phyloP scores from a whole-genome alignment of 2,888 invertebrate species.

The Heterodera filipjevi region DNA sequence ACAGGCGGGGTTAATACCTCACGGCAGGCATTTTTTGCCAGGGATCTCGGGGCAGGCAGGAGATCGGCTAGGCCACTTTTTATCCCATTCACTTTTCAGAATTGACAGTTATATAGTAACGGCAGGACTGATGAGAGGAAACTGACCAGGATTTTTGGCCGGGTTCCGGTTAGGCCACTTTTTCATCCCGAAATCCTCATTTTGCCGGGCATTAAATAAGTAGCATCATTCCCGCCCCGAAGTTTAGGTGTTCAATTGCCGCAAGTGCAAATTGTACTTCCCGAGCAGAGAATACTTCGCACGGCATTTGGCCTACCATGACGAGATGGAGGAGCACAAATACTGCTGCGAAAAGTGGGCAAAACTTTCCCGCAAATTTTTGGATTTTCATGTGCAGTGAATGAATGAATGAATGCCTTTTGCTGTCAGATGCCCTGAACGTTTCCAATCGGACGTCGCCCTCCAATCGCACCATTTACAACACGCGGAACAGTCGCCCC shows the following conservation, averaged over 20 bases:
- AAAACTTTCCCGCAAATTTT: not conserved
- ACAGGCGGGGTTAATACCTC: no score
- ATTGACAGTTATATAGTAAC: no score
- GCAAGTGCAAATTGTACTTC: conserved; percentile 58
- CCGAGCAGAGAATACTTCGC: conserved; percentile 58
- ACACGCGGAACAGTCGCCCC: conserved; percentile 55
- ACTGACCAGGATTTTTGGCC: no score
- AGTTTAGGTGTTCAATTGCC: conserved; percentile 59
- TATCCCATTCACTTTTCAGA: no score
- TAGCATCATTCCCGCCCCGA: not conserved
- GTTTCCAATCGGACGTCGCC: conserved; percentile 53
- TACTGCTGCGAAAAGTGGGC: conserved; percentile 43
- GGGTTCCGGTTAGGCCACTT: no score
- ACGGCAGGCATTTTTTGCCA: no score
- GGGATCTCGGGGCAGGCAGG: no score
- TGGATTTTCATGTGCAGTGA: no score
- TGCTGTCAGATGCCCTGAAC: conserved; percentile 45
- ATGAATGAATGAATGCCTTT: not conserved
- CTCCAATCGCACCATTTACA: conserved; percentile 48
- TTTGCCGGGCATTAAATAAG: no score
- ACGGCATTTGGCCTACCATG: conserved; percentile 62
- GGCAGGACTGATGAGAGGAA: no score
- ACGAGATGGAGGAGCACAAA: conserved; percentile 48
- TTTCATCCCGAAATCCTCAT: no score
- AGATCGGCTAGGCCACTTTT: no score